Conservation (phyloP, 2,113 vertebrate species). For the Percopsis transmontana region DNA sequence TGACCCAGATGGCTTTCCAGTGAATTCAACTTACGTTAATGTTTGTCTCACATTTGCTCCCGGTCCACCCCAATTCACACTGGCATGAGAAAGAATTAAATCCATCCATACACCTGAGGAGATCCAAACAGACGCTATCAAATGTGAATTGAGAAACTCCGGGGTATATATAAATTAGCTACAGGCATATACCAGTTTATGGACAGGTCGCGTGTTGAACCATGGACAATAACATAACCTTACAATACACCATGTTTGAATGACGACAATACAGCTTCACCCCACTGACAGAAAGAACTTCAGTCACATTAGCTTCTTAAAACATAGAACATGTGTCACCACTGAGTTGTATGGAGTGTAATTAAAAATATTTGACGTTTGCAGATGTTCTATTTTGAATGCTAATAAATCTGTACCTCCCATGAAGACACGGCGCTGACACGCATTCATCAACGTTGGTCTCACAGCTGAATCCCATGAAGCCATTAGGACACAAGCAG, state of each 20-base stretch:
- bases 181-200: not conserved
- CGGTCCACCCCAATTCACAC: constrained; percentile 80
- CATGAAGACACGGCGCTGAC: constrained; percentile 83
- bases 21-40: constrained; percentile 76
- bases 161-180: constrained; percentile 7
- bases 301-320: constrained; percentile 66
- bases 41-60: constrained; percentile 80
- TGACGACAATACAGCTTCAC: no score
- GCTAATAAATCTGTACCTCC: constrained; percentile 72
- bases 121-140: constrained; percentile 35
- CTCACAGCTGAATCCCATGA: constrained; percentile 77
- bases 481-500: constrained; percentile 77
- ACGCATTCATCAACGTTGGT: constrained; percentile 80
- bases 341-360: constrained; percentile 50
- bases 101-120: constrained; percentile 80
- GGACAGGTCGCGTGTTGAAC: no score
- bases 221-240: no score
- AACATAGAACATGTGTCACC: constrained; percentile 63
- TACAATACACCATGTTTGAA: no score
- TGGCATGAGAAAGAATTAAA: constrained; percentile 72
- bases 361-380: constrained; percentile 69
- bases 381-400: constrained; percentile 31
- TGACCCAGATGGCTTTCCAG: constrained; percentile 22
- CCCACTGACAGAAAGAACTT: constrained; percentile 57
- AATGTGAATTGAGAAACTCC: constrained; percentile 16